These are phyloP conservation scores for Perodicticus potto DNA, from an alignment of 2,797 vertebrate genomes.

Conservation along the genomic window DNA sequence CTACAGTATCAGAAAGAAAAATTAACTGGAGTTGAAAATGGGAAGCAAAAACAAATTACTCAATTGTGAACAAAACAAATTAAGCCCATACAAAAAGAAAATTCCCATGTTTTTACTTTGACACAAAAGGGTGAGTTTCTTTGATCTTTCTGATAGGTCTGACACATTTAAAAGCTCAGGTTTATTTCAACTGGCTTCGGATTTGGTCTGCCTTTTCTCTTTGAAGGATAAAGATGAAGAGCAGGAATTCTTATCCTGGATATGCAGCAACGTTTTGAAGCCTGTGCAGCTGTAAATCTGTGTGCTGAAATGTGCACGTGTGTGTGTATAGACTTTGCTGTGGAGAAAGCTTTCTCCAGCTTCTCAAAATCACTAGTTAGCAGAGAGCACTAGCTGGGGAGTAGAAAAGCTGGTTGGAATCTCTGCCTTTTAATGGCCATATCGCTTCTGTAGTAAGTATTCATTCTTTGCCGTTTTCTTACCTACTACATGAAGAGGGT, in stretches of 20 bases:
- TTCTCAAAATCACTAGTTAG: background rate
- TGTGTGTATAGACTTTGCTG: background rate
- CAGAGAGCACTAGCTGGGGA: too few species aligned
- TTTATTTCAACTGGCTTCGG: constrained; percentile 4
- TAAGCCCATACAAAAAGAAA: background rate
- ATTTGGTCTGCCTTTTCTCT: constrained; percentile 18
- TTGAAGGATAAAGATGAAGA: background rate
- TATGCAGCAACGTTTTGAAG: background rate
- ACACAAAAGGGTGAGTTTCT: background rate
- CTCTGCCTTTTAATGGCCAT: background rate
- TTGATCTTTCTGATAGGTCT: background rate
- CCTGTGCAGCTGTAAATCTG: background rate
- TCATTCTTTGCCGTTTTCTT: background rate
- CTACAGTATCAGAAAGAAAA: background rate
- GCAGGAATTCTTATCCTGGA: background rate
- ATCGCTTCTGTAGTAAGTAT: background rate
- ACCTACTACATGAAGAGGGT: background rate
- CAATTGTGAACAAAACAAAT: background rate
- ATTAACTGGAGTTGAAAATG: constrained; percentile 30
- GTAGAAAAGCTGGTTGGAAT: background rate
- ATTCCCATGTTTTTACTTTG: background rate
- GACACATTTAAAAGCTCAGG: background rate
- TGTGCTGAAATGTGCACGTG: background rate
- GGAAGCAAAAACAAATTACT: constrained; percentile 39
- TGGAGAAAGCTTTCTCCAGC: background rate